Evolutionary conservation across 1,140 invertebrate species (phyloP).

Genomic region (Solenopsis fugax): DNA sequence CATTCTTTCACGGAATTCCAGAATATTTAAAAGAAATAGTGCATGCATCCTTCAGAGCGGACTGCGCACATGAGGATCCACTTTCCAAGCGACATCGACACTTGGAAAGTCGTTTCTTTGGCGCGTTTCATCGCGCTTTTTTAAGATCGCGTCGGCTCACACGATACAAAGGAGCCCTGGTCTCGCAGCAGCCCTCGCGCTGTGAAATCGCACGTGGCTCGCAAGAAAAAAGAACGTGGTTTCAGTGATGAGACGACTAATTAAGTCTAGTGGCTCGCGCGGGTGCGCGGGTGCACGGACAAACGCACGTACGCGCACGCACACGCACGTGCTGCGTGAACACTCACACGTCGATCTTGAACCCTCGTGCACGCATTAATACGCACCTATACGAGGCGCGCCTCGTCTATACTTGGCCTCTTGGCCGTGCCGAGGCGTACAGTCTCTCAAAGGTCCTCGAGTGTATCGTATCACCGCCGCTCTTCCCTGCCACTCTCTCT

Average conservation of each 20-base stretch:
- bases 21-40: background rate
- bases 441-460: constrained; percentile 84
- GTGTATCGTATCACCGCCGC: constrained; percentile 81
- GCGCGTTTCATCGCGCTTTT: constrained; percentile 28
- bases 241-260: constrained; percentile 70
- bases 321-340: background rate
- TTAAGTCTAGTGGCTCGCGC: constrained; percentile 74
- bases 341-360: background rate
- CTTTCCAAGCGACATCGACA: constrained; percentile 18
- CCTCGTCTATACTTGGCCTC: constrained; percentile 84
- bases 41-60: background rate
- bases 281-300: background rate
- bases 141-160: constrained; percentile 7
- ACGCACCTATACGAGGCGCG: constrained; percentile 52
- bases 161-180: constrained; percentile 31
- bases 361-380: constrained; percentile 34
- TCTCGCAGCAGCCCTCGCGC: background rate
- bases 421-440: constrained; percentile 78
- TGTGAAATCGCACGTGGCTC: constrained; percentile 38
- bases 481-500: constrained; percentile 24
- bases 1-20: background rate
- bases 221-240: constrained; percentile 4
- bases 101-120: constrained; percentile 39
- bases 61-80: constrained; percentile 1
- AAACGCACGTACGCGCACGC: background rate